phyloP scores from a whole-genome alignment of 2,797 vertebrate genomes.

The Gallinago solitaria region DNA sequence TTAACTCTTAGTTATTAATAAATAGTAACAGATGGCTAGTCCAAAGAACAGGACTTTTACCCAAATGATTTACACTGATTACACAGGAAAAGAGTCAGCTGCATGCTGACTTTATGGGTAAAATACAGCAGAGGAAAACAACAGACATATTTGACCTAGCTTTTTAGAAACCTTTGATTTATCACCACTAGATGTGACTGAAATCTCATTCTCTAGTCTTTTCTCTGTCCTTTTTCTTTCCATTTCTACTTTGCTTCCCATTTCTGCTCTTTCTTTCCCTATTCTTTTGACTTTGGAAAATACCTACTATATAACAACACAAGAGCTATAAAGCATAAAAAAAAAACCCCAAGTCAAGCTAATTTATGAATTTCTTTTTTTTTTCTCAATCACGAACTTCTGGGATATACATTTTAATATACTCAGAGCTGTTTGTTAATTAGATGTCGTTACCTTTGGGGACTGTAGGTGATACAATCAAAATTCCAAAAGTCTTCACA shows the following conservation, averaged over 20 bases:
- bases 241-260: neutral
- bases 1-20: neutral
- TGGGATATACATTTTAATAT: neutral
- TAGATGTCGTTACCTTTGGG: neutral
- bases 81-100: neutral
- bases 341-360: neutral
- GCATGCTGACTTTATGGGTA: neutral
- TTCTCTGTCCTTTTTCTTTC: neutral
- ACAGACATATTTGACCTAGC: neutral
- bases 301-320: neutral
- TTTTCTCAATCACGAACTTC: neutral
- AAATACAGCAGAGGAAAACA: neutral
- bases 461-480: neutral
- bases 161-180: neutral
- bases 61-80: neutral
- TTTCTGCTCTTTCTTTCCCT: neutral
- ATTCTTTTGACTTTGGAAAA: neutral
- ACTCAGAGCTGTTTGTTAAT: neutral
- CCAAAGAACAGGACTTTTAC: neutral
- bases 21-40: neutral
- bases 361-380: neutral
- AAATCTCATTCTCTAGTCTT: neutral
- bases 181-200: neutral
- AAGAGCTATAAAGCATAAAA: neutral
- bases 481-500: neutral